Conservation (phyloP, 2,113 vertebrate genomes). For the Lepisosteus osseus region DNA sequence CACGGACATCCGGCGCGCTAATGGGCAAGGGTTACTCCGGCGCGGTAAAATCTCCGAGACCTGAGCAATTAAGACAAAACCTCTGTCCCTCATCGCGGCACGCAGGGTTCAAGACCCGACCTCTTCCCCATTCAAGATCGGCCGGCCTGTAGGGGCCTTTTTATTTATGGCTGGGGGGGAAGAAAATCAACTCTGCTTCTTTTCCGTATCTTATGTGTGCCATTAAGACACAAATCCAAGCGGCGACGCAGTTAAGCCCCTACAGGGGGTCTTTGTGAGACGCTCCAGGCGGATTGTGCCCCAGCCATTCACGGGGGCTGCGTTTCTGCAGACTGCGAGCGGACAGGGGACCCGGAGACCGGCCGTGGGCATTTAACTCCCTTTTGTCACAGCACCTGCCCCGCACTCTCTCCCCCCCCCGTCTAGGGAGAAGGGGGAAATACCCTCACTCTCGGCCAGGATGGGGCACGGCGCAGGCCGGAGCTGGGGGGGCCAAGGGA, state of each 20-base stretch:
- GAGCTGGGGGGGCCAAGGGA: constrained; percentile 45
- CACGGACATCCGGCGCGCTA: too few relatives aligned
- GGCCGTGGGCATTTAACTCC: constrained; percentile 25
- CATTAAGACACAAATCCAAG: constrained; percentile 69
- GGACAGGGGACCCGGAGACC: constrained; percentile 8
- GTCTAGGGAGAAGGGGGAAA: neutral
- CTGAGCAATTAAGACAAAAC: too few relatives aligned
- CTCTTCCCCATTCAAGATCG: constrained; percentile 64
- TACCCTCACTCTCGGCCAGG: neutral
- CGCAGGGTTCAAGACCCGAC: constrained; percentile 65
- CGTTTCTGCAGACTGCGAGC: constrained; percentile 45
- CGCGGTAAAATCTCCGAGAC: too few relatives aligned
- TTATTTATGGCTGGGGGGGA: constrained; percentile 43
- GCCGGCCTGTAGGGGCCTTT: constrained; percentile 31
- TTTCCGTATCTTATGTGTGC: constrained; percentile 68
- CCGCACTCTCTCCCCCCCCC: neutral
- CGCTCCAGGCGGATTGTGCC: constrained; percentile 67
- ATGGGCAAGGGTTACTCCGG: too few relatives aligned
- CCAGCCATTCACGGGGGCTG: constrained; percentile 58
- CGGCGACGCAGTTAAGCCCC: constrained; percentile 64
- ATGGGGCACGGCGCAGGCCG: constrained; percentile 26
- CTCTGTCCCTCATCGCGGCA: constrained; percentile 29
- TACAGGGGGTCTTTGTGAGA: constrained; percentile 70
- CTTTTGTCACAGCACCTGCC: constrained; percentile 57
- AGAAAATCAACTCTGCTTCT: constrained; percentile 64